Percentiles rank a stretch among this genome's conserved stretches.
phyloP scores from a whole-genome alignment of 2,797 vertebrate genomes.

The Sandelia bainsii region DNA sequence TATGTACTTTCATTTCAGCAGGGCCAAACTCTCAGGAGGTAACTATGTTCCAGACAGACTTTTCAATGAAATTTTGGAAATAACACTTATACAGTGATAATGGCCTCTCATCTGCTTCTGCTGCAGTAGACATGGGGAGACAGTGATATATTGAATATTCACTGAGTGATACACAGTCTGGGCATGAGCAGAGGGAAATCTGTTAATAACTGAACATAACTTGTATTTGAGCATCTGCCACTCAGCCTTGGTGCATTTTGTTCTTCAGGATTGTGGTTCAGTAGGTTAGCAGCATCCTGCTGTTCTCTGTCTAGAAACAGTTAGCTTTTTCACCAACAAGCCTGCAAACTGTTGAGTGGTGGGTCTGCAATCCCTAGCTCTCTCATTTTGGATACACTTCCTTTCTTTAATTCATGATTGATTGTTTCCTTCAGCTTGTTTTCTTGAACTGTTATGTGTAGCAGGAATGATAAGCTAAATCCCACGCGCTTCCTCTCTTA shows the following conservation, averaged over 20 bases:
- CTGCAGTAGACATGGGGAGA: conserved; percentile 28
- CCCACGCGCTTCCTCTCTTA: conserved; percentile 19
- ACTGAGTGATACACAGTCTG: conserved; percentile 33
- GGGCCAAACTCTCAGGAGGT: conserved; percentile 22
- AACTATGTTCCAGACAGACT: conserved; percentile 38
- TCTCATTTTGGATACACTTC: neutral
- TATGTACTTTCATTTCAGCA: conserved; percentile 20
- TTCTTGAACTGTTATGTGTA: conserved; percentile 14
- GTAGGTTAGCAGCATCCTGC: conserved; percentile 35
- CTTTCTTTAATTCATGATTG: conserved; percentile 1
- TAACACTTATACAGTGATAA: conserved; percentile 38
- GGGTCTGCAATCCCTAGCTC: neutral
- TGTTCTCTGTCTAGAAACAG: conserved; percentile 12
- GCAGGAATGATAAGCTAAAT: conserved; percentile 17
- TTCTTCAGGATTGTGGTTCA: conserved; percentile 33
- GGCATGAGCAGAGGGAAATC: conserved; percentile 28
- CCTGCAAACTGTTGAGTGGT: conserved; percentile 16
- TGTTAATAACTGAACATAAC: conserved; percentile 50
- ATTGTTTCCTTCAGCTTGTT: conserved; percentile 29
- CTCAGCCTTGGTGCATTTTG: conserved; percentile 41
- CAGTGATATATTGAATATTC: conserved; percentile 23
- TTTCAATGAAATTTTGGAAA: conserved; percentile 28
- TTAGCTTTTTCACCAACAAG: conserved; percentile 17
- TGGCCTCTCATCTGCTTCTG: conserved; percentile 40
- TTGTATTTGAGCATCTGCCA: conserved; percentile 58